Evolutionary conservation across 2,888 invertebrate genomes (phyloP).

Genomic region (Zygothrica quintamaculata): DNA sequence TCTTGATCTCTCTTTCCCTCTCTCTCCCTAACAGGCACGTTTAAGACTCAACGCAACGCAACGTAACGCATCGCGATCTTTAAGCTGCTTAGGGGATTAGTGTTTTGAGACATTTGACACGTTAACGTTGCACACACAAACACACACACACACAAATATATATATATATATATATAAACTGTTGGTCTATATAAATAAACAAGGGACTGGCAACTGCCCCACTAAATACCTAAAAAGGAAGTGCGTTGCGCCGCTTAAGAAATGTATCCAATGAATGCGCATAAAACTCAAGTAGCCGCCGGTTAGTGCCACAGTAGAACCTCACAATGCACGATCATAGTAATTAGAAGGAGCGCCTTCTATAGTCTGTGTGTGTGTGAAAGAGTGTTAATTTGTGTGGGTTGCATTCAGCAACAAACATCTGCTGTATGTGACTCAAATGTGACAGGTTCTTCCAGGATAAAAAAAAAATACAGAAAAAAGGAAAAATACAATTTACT

Average conservation of each 20-base stretch:
- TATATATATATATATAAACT: slow-evolving; percentile 12
- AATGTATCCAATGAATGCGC: slow-evolving; percentile 66
- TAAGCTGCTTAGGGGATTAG: slow-evolving; percentile 84
- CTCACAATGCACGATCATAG: slow-evolving; percentile 30
- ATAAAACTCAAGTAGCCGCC: slow-evolving; percentile 59
- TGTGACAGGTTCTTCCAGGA: too few relatives aligned
- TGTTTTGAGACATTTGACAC: slow-evolving; percentile 83
- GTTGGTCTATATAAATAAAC: slow-evolving; percentile 49
- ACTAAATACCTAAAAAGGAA: slow-evolving; percentile 67
- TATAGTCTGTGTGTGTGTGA: too few relatives aligned
- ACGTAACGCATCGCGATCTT: slow-evolving; percentile 75
- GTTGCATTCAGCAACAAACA: too few relatives aligned
- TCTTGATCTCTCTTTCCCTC: too few relatives aligned
- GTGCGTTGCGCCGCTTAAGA: slow-evolving; percentile 65
- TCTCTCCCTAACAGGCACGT: slow-evolving; percentile 36
- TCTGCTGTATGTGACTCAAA: too few relatives aligned
- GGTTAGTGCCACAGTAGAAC: slow-evolving; percentile 25
- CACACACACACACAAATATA: slow-evolving; percentile 25
- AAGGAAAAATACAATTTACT: too few relatives aligned
- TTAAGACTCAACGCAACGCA: slow-evolving; percentile 60
- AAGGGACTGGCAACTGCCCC: slow-evolving; percentile 54
- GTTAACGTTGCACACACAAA: slow-evolving; percentile 70
- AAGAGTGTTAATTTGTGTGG: too few relatives aligned
- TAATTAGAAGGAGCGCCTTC: slow-evolving; percentile 19
- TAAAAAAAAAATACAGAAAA: too few relatives aligned